phyloP scores from a whole-genome alignment of 2,113 vertebrate genomes.

The Mobula hypostoma region DNA sequence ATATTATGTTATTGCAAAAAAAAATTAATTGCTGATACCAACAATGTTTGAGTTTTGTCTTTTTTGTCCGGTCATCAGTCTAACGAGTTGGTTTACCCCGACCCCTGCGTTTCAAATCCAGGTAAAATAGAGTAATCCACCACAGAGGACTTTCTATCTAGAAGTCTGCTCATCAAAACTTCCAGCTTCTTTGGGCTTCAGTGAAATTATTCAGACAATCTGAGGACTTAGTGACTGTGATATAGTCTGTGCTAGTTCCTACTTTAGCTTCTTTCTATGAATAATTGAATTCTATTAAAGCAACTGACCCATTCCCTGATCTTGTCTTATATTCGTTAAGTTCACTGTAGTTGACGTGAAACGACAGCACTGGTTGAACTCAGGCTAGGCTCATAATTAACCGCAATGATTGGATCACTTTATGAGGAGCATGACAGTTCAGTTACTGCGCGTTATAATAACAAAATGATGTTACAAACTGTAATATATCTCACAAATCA shows the following conservation, averaged over 20 bases:
- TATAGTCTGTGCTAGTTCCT: constrained; percentile 39
- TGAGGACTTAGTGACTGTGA: constrained; percentile 22
- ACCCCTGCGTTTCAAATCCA: neutral
- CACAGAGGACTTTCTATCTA: neutral
- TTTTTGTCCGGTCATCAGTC: constrained; percentile 11
- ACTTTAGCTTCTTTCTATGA: constrained; percentile 34
- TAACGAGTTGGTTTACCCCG: constrained; percentile 6
- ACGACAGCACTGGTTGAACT: neutral
- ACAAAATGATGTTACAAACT: constrained; percentile 14
- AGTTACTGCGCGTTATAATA: neutral
- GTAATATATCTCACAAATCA: constrained; percentile 18
- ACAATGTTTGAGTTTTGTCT: neutral
- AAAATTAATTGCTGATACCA: neutral
- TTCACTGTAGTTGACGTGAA: constrained; percentile 21
- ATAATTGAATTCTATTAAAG: constrained; percentile 39
- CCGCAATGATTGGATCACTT: constrained; percentile 19
- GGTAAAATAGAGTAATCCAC: neutral
- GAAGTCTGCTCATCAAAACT: constrained; percentile 18
- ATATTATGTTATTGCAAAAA: neutral
- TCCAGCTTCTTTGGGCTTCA: constrained; percentile 32
- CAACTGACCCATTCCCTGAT: constrained; percentile 36
- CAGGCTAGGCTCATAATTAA: neutral
- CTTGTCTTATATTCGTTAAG: constrained; percentile 20
- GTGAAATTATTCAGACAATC: constrained; percentile 39
- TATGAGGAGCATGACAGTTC: neutral